Base-by-base conservation (phyloP, 23 tunicate species). In the Botrylloides violaceus region DNA sequence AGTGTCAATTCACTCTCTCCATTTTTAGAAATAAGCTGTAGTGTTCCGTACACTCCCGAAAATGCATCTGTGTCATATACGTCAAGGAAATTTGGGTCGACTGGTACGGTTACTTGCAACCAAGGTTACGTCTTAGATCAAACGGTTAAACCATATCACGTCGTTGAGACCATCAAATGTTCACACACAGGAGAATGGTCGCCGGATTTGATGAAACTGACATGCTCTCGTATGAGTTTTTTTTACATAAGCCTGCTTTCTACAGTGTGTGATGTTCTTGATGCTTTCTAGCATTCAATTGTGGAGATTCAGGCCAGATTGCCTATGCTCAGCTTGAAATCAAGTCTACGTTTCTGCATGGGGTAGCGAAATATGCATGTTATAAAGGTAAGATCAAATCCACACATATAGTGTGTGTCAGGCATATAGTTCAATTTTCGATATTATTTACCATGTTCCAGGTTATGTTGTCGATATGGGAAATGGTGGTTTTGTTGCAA, bases 61-160 rank as follows among this genome's bases (percentile, higher is more conserved):
- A 79, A 79, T 58, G 34, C 76, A 19, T 66, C 76, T 35, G 21
- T 79, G 1, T 12, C 65, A 1, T 23, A n/a, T 36, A 19, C 75
- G 1, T 26, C 35, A 23, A 25, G 23, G 24, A 28, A 58, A 68
- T 79, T 49, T 30, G 36, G 68, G 9, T 71, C 72, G 4, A 76
- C 26, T 26, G 72, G 60, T 5, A 60, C 34, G 29, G 37, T 56
- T 2, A 71, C 50, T 6, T 80, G 85, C 32, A 72, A 21, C 20
- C n/a, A 29, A 28, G 85, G 85, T 38, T 70, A 80, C 34, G 37
- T 80, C n/a, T 61, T 80, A 34, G 59, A 72, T 49, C 85, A 80
- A 30, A 5, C 33, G 28, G 22, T 53, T 24, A 23, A 19, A 29
- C 71, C 72, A 9, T 19, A 25, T n/a, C 7, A 37, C 50, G 49